These are phyloP conservation scores for Cephus cinctus DNA, from an alignment of 1,140 invertebrate genomes.

Conservation along the genomic window DNA sequence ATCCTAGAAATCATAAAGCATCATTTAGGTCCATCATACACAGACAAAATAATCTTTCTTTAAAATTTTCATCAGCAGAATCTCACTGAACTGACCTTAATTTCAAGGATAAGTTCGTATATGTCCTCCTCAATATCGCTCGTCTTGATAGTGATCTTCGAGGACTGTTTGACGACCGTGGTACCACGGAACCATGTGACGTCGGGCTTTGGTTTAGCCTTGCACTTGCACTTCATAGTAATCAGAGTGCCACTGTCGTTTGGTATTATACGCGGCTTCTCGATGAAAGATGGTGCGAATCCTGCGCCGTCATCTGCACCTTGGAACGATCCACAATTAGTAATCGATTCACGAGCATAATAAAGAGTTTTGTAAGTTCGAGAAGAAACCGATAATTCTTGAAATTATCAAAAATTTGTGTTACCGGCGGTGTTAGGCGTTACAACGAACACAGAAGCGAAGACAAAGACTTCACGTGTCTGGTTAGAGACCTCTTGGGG, in stretches of 20 bases:
- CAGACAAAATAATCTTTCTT: neutral
- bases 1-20: slow-evolving; percentile 66
- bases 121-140: slow-evolving; percentile 77
- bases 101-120: slow-evolving; percentile 86
- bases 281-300: slow-evolving; percentile 91
- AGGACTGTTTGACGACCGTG: slow-evolving; percentile 79
- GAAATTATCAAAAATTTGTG: too few relatives aligned
- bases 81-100: slow-evolving; percentile 72
- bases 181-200: slow-evolving; percentile 89
- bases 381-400: too few relatives aligned
- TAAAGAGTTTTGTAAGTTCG: too few relatives aligned
- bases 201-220: slow-evolving; percentile 86
- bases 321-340: slow-evolving; percentile 58
- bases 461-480: too few relatives aligned
- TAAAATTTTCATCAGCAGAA: too few relatives aligned
- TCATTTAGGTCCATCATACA: neutral
- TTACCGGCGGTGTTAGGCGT: too few relatives aligned
- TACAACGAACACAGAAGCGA: too few relatives aligned
- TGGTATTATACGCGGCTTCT: slow-evolving; percentile 96
- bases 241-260: slow-evolving; percentile 94
- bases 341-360: too few relatives aligned
- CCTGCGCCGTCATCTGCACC: slow-evolving; percentile 86
- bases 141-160: slow-evolving; percentile 82
- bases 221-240: slow-evolving; percentile 93
- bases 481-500: too few relatives aligned